phyloP scores from a whole-genome alignment of 2,888 invertebrate species.

The Synergus umbraculus region DNA sequence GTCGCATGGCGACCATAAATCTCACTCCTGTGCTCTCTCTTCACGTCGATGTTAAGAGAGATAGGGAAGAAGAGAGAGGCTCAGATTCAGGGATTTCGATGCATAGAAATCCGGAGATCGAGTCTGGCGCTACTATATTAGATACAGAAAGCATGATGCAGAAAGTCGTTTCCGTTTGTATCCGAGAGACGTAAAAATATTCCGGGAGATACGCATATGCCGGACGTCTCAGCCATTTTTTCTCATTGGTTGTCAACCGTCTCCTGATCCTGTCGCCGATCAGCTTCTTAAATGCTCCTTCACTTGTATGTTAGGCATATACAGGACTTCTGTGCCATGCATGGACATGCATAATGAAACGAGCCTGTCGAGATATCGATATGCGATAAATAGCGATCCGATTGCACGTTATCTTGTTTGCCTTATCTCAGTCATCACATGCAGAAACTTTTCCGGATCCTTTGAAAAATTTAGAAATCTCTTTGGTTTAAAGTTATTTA shows the following conservation, averaged over 20 bases:
- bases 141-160: not conserved
- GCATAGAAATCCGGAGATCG: constrained; percentile 14
- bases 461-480: too few relatives aligned
- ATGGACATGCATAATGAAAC: constrained; percentile 26
- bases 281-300: constrained; percentile 40
- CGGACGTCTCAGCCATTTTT: constrained; percentile 19
- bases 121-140: not conserved
- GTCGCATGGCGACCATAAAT: constrained; percentile 69
- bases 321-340: not conserved
- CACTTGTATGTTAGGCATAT: constrained; percentile 19
- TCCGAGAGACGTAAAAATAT: not conserved
- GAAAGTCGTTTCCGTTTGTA: constrained; percentile 9
- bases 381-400: constrained; percentile 37
- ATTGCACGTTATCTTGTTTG: constrained; percentile 40
- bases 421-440: too few relatives aligned
- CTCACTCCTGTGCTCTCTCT: constrained; percentile 48
- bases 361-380: constrained; percentile 43
- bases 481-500: too few relatives aligned
- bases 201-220: constrained; percentile 1
- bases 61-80: constrained; percentile 3
- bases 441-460: too few relatives aligned
- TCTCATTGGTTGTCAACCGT: constrained; percentile 41
- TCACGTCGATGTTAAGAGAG: constrained; percentile 5
- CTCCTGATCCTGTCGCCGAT: constrained; percentile 41
- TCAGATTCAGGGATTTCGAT: constrained; percentile 38